Conservation (phyloP, 2,888 invertebrate species). For the Synanthedon andrenaeformis region DNA sequence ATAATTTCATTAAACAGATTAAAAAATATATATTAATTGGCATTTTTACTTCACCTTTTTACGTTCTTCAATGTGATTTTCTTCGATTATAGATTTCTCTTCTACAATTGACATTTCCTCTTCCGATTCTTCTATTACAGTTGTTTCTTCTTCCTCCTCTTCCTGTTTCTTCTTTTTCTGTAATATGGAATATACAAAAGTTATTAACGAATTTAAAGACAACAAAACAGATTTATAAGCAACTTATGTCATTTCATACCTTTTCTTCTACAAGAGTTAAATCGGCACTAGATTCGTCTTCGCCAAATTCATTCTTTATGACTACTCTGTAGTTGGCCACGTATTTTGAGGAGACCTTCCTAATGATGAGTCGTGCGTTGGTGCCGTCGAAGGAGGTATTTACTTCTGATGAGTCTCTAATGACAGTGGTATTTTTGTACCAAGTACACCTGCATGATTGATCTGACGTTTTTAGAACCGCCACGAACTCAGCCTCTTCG, state of each 20-base stretch:
- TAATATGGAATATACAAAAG: constrained; percentile 4
- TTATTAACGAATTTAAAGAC: neutral
- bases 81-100: constrained; percentile 59
- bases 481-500: constrained; percentile 82
- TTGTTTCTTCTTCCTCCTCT: constrained; percentile 50
- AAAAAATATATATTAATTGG: too few species aligned
- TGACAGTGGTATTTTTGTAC: constrained; percentile 84
- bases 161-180: constrained; percentile 67
- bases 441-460: constrained; percentile 85
- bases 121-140: constrained; percentile 60
- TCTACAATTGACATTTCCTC: constrained; percentile 63
- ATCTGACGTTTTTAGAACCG: constrained; percentile 79
- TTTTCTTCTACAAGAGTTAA: constrained; percentile 80
- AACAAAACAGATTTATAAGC: neutral
- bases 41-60: constrained; percentile 31
- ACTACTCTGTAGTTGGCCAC: constrained; percentile 87
- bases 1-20: too few species aligned
- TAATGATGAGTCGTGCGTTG: constrained; percentile 82
- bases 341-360: constrained; percentile 80
- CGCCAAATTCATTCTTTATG: constrained; percentile 91
- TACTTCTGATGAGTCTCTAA: constrained; percentile 82
- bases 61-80: constrained; percentile 64
- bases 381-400: constrained; percentile 87
- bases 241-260: constrained; percentile 23
- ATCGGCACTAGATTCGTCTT: constrained; percentile 88